These are phyloP conservation scores for Synergus japonicus DNA, from an alignment of 2,888 invertebrate species.

Conservation along the genomic window DNA sequence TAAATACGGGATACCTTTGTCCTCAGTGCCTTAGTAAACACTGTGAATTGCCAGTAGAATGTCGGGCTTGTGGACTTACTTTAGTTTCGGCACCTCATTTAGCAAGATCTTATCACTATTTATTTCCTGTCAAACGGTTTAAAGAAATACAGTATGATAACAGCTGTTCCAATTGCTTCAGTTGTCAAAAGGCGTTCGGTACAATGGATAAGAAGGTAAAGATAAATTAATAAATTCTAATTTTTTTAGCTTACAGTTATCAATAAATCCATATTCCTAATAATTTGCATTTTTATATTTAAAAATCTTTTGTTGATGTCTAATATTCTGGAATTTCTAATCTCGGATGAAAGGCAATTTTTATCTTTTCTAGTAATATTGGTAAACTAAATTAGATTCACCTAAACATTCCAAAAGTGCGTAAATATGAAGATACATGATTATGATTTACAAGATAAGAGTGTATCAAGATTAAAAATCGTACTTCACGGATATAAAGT, in stretches of 20 bases:
- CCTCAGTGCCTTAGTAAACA: conserved; percentile 99
- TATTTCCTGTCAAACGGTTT: conserved; percentile 94
- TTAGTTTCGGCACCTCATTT: conserved; percentile 98
- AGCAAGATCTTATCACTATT: conserved; percentile 97
- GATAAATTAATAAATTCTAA: not conserved
- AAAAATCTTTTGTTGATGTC: too few species aligned
- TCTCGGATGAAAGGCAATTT: too few species aligned
- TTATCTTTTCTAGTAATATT: not conserved
- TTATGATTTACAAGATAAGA: not conserved
- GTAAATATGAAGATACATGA: not conserved
- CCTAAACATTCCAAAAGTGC: not conserved
- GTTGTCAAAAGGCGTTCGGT: conserved; percentile 85
- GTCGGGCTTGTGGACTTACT: conserved; percentile 95
- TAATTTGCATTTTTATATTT: not conserved
- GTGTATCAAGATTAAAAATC: not conserved
- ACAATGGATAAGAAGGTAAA: conserved; percentile 86
- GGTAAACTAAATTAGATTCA: not conserved
- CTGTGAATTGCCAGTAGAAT: conserved; percentile 98
- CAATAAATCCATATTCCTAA: not conserved
- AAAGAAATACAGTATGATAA: conserved; percentile 83
- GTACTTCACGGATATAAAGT: not conserved
- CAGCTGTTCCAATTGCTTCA: conserved; percentile 84
- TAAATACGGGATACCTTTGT: conserved; percentile 90
- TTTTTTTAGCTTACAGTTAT: not conserved
- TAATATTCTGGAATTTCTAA: too few species aligned